phyloP scores from a whole-genome alignment of 2,797 vertebrate genomes.

The Cercopithecus mitis region DNA sequence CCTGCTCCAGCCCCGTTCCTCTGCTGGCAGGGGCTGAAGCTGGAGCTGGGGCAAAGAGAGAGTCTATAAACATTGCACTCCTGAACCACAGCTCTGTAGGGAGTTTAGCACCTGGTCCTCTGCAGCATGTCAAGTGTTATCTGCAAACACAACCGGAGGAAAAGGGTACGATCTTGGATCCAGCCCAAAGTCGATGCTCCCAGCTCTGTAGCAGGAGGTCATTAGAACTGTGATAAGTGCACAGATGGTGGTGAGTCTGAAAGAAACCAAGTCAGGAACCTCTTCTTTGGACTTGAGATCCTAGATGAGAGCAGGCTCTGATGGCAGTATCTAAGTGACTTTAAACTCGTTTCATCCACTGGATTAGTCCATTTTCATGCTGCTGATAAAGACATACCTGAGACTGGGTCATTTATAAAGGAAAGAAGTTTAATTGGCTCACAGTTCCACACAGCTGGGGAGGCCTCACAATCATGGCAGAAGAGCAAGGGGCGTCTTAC shows the following conservation, averaged over 20 bases:
- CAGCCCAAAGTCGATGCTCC: not conserved
- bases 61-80: not conserved
- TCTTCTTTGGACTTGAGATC: not conserved
- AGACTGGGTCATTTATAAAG: too few species aligned
- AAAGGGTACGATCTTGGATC: not conserved
- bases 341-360: not conserved
- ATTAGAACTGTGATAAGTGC: not conserved
- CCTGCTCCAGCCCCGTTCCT: not conserved
- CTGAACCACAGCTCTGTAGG: not conserved
- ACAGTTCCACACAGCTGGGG: too few species aligned
- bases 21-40: not conserved
- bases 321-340: not conserved
- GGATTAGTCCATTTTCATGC: too few species aligned
- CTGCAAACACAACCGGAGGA: not conserved
- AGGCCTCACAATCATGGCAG: too few species aligned
- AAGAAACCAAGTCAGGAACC: not conserved
- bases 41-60: rapidly evolving
- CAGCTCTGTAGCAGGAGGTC: not conserved
- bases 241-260: conserved; percentile 5
- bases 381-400: too few species aligned
- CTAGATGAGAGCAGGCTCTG: not conserved
- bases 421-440: too few species aligned
- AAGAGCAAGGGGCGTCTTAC: too few species aligned
- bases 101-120: not conserved
- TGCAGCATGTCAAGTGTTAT: not conserved